Percentiles rank a stretch among this genome's conserved stretches.
These are phyloP conservation scores for Phrixothrix hirtus DNA, from an alignment of 2,888 invertebrate species.

Conservation along the genomic window DNA sequence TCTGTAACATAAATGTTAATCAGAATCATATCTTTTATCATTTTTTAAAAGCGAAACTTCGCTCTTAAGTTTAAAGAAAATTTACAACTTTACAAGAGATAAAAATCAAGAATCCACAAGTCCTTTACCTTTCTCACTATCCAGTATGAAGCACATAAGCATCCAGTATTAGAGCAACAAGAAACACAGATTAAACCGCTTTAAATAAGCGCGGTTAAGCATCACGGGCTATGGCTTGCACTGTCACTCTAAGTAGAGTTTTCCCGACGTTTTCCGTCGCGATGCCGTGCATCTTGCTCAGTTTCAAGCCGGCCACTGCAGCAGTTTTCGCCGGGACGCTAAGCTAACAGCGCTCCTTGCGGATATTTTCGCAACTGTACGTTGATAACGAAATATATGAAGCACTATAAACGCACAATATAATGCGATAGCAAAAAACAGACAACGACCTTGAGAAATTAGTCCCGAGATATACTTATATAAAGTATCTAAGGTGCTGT, in stretches of 20 bases:
- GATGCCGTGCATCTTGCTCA: slow-evolving; percentile 48
- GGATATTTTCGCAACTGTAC: slow-evolving; percentile 42
- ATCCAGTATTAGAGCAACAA: slow-evolving; percentile 26
- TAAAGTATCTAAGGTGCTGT: background rate
- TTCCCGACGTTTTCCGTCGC: slow-evolving; percentile 41
- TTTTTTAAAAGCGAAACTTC: no score
- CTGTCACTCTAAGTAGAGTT: slow-evolving; percentile 40
- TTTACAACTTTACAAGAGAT: background rate
- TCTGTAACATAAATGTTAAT: no score
- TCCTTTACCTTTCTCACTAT: slow-evolving; percentile 33
- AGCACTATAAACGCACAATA: slow-evolving; percentile 16
- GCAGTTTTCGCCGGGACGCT: slow-evolving; percentile 54
- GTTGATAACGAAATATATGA: slow-evolving; percentile 24
- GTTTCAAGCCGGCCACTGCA: slow-evolving; percentile 54
- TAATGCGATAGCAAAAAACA: slow-evolving; percentile 13
- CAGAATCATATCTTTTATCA: no score
- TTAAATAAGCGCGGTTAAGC: slow-evolving; percentile 38
- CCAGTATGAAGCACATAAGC: slow-evolving; percentile 31
- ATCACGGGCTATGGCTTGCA: slow-evolving; percentile 41
- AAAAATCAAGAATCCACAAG: slow-evolving; percentile 23
- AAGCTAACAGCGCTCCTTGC: slow-evolving; percentile 51
- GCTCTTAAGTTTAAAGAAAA: background rate
- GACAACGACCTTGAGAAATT: slow-evolving; percentile 7
- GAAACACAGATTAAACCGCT: slow-evolving; percentile 26
- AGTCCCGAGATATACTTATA: background rate